A percentile compares a stretch with the other conserved stretches of the same genome.
Conservation (phyloP, 2,797 vertebrate species). For the Todus mexicanus region DNA sequence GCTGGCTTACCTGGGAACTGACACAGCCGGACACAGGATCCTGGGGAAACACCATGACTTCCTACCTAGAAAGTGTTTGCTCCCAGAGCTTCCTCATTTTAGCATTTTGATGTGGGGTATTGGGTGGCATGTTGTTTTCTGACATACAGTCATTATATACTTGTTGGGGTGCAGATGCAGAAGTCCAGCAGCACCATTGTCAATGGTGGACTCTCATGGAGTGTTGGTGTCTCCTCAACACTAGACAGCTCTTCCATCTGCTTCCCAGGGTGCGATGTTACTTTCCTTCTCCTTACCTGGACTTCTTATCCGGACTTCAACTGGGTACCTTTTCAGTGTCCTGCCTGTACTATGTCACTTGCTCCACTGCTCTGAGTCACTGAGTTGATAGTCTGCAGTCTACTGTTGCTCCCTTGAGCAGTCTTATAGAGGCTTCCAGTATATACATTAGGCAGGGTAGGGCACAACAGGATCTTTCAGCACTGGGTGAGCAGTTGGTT, state of each 20-base stretch:
- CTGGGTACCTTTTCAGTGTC: fast-evolving
- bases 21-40: background rate
- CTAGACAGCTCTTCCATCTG: background rate
- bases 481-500: background rate
- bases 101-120: background rate
- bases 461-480: background rate
- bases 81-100: background rate
- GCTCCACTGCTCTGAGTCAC: background rate
- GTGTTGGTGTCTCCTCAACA: background rate
- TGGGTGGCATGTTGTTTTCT: background rate
- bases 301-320: background rate
- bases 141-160: fast-evolving
- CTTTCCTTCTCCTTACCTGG: background rate
- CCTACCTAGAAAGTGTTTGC: background rate
- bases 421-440: background rate
- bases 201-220: background rate
- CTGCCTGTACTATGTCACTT: background rate
- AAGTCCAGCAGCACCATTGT: background rate
- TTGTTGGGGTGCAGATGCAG: background rate
- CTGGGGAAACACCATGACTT: background rate
- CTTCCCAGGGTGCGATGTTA: background rate
- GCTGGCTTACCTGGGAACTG: background rate
- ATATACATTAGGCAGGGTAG: too few species aligned
- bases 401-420: background rate
- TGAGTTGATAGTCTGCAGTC: background rate